phyloP scores from a whole-genome alignment of 2,113 vertebrate genomes.

The Platanista minor region DNA sequence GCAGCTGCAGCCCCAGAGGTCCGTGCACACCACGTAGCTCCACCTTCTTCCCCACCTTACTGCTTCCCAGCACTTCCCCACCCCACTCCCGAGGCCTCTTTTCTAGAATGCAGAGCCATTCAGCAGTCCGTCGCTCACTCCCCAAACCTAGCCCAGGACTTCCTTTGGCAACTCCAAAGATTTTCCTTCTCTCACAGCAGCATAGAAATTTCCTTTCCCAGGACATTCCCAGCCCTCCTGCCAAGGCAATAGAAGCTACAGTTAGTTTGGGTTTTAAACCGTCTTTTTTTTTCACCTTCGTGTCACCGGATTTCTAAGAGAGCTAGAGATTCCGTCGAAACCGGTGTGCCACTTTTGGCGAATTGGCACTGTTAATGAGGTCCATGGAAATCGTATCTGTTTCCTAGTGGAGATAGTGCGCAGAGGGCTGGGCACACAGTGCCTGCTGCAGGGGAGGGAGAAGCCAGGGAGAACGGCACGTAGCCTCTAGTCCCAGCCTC shows the following conservation, averaged over 20 bases:
- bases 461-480: not conserved
- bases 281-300: not conserved
- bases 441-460: not conserved
- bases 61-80: not conserved
- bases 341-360: not conserved
- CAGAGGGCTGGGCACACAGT: not conserved
- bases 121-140: not conserved
- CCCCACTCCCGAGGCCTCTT: not conserved
- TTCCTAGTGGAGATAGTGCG: not conserved
- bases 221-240: not conserved
- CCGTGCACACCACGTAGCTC: fast-evolving
- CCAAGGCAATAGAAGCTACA: not conserved
- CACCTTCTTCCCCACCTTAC: too few species aligned
- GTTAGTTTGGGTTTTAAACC: not conserved
- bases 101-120: not conserved
- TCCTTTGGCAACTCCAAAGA: not conserved
- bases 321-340: not conserved
- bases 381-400: constrained; percentile 1
- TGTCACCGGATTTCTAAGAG: not conserved
- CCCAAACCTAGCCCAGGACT: not conserved
- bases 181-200: not conserved
- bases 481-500: not conserved
- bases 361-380: not conserved
- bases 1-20: too few species aligned
- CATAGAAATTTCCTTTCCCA: not conserved